Evolutionary conservation across 2,888 invertebrate species (phyloP).

Genomic region (Cantharis nigra): DNA sequence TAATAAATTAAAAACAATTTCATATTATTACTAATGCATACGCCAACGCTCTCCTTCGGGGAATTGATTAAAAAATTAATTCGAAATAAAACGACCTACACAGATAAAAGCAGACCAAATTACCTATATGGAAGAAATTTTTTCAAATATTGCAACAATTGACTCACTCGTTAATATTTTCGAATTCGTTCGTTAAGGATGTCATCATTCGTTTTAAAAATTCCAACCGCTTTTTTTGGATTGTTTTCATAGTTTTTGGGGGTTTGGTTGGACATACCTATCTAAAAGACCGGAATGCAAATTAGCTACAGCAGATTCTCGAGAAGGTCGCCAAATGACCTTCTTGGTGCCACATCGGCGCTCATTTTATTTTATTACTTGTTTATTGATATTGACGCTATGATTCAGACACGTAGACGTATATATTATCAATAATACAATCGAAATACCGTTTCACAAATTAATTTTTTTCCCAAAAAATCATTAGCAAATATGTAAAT

Average conservation of each 20-base stretch:
- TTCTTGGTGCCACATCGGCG: constrained; percentile 12
- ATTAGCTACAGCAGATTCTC: constrained; percentile 19
- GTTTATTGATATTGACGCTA: neutral
- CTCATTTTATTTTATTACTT: neutral
- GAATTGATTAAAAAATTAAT: neutral
- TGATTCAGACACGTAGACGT: neutral
- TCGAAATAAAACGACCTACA: neutral
- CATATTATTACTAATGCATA: neutral
- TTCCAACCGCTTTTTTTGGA: neutral
- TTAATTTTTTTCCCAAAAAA: neutral
- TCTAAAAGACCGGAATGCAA: neutral
- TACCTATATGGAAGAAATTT: neutral
- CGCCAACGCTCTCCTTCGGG: neutral
- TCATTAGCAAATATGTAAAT: neutral
- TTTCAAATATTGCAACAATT: neutral
- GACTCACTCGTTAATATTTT: neutral
- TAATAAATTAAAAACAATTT: neutral
- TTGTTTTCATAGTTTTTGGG: neutral
- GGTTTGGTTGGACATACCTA: neutral
- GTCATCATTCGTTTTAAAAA: neutral
- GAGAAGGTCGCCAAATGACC: constrained; percentile 21
- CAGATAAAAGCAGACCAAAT: neutral
- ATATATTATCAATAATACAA: neutral
- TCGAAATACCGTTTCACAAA: constrained; percentile 2
- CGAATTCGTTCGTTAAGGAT: neutral